phyloP scores from a whole-genome alignment of 64 coral and sea anemone genomes.

The Hydrozoanthus tunicans region DNA sequence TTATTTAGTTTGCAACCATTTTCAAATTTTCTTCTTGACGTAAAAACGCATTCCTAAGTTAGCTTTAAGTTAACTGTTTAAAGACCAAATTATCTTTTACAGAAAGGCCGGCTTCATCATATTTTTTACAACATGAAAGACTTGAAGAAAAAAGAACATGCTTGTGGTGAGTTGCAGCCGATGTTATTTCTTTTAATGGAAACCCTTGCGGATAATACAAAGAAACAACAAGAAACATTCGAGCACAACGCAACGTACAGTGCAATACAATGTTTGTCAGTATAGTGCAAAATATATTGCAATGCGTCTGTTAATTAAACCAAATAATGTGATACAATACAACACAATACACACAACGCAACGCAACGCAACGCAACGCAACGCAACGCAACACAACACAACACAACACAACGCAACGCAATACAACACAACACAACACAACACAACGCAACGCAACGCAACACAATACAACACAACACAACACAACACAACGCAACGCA shows the following conservation, averaged over 20 bases:
- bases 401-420: not conserved
- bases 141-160: constrained; percentile 44
- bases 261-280: no score
- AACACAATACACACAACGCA: not conserved
- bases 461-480: not conserved
- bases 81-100: not conserved
- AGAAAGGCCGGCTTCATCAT: not conserved
- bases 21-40: not conserved
- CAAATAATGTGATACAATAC: not conserved
- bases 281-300: no score
- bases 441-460: not conserved
- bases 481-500: not conserved
- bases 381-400: not conserved
- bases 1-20: not conserved
- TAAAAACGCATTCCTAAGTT: not conserved
- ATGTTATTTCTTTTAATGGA: no score
- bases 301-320: not conserved
- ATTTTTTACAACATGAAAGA: constrained; percentile 59
- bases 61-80: not conserved
- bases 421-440: not conserved
- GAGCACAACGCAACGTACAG: not conserved
- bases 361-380: not conserved
- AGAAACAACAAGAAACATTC: not conserved
- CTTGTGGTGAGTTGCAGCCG: constrained; percentile 22
- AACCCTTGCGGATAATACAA: no score